Evolutionary conservation across 2,113 vertebrate species (phyloP).

Genomic region (Podarcis raffonei): DNA sequence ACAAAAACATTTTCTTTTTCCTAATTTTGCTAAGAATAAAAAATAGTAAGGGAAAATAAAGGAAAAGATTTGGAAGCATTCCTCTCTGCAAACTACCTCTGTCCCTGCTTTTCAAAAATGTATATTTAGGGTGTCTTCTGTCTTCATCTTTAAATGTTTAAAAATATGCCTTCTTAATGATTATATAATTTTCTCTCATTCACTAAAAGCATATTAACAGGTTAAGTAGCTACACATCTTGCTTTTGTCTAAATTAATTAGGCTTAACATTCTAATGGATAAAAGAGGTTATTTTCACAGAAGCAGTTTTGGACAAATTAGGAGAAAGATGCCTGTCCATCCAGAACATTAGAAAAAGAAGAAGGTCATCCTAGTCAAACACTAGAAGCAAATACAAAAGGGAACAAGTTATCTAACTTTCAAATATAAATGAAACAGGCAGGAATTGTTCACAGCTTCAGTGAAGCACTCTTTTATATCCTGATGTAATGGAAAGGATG

Average conservation of each 20-base stretch:
- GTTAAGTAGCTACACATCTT: neutral
- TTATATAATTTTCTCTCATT: neutral
- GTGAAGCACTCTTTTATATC: constrained; percentile 14
- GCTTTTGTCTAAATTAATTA: constrained; percentile 9
- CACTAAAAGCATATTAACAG: neutral
- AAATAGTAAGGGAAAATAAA: too few relatives aligned
- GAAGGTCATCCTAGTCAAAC: neutral
- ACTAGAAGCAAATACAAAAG: constrained; percentile 8
- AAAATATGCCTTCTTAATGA: neutral
- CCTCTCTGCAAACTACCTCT: too few relatives aligned
- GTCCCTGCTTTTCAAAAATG: too few relatives aligned
- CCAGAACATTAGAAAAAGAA: neutral
- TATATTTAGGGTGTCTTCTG: too few relatives aligned
- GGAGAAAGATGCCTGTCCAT: neutral
- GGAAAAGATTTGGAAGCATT: too few relatives aligned
- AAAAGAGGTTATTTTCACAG: neutral
- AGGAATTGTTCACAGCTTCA: constrained; percentile 12
- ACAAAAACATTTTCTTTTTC: too few relatives aligned
- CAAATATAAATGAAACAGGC: constrained; percentile 15
- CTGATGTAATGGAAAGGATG: constrained; percentile 7
- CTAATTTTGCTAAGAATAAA: too few relatives aligned
- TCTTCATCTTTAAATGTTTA: neutral
- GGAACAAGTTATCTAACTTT: constrained; percentile 4
- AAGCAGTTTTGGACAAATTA: neutral
- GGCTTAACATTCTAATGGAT: neutral